Percentiles rank a stretch among this genome's conserved stretches.
Evolutionary conservation across 2,113 vertebrate genomes (phyloP).

Genomic region (Hippoglossus stenolepis): DNA sequence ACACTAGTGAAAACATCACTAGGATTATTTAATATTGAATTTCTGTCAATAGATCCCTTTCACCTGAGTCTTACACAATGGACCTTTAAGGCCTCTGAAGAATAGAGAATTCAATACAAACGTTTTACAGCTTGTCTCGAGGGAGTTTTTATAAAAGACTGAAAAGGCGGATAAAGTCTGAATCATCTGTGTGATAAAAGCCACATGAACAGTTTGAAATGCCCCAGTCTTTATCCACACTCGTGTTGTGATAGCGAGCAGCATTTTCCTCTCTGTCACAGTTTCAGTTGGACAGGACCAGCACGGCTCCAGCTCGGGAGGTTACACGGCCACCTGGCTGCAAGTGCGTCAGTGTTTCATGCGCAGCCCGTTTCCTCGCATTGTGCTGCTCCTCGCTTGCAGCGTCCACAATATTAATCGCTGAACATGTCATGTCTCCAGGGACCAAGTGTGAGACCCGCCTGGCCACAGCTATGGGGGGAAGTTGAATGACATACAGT

Average conservation of each 20-base stretch:
- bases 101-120: too few species aligned
- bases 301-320: conserved; percentile 31
- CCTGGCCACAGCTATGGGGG: conserved; percentile 5
- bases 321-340: conserved; percentile 70
- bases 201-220: neutral
- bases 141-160: too few species aligned
- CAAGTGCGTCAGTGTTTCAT: conserved; percentile 70
- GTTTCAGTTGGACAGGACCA: conserved; percentile 50
- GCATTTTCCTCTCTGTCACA: conserved; percentile 56
- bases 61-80: too few species aligned
- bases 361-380: conserved; percentile 75
- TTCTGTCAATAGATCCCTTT: too few species aligned
- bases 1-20: too few species aligned
- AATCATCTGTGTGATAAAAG: neutral
- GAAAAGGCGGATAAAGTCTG: too few species aligned
- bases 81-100: too few species aligned
- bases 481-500: too few species aligned
- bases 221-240: conserved; percentile 3
- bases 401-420: conserved; percentile 18
- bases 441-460: neutral
- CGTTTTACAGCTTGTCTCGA: too few species aligned
- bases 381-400: conserved; percentile 65
- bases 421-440: conserved; percentile 30
- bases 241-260: conserved; percentile 69
- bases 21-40: too few species aligned